phyloP scores from a whole-genome alignment of 1,140 invertebrate genomes.

The Zaprionus ornatus region DNA sequence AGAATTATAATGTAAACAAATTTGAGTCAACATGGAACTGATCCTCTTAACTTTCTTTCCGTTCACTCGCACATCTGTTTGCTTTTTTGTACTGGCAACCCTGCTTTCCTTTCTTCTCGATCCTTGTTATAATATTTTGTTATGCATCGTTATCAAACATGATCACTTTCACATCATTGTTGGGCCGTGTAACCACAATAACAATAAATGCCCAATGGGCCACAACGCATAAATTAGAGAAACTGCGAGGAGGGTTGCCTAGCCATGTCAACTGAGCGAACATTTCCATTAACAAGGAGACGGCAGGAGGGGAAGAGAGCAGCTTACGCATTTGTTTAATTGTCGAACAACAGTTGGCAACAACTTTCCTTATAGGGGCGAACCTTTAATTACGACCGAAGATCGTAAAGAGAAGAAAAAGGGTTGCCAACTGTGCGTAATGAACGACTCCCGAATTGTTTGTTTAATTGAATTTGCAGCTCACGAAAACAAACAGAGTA shows the following conservation, averaged over 20 bases:
- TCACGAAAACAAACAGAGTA: constrained; percentile 54
- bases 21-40: background rate
- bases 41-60: constrained; percentile 12
- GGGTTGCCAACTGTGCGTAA: constrained; percentile 20
- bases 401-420: constrained; percentile 35
- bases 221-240: constrained; percentile 70
- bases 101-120: constrained; percentile 3
- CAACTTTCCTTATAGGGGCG: constrained; percentile 59
- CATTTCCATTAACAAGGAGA: constrained; percentile 65
- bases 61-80: constrained; percentile 11
- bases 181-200: constrained; percentile 12
- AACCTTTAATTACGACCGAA: background rate
- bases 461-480: constrained; percentile 75
- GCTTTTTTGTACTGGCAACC: constrained; percentile 24
- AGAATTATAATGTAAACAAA: no score
- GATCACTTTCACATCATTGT: constrained; percentile 27
- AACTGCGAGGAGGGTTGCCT: constrained; percentile 9
- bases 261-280: constrained; percentile 38
- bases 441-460: constrained; percentile 35
- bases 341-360: constrained; percentile 26
- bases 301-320: background rate
- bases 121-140: constrained; percentile 27
- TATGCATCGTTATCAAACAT: constrained; percentile 14
- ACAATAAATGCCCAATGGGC: constrained; percentile 60
- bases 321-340: constrained; percentile 11